Conservation (phyloP, 2,113 vertebrate genomes). For the Corydoras maculifer region DNA sequence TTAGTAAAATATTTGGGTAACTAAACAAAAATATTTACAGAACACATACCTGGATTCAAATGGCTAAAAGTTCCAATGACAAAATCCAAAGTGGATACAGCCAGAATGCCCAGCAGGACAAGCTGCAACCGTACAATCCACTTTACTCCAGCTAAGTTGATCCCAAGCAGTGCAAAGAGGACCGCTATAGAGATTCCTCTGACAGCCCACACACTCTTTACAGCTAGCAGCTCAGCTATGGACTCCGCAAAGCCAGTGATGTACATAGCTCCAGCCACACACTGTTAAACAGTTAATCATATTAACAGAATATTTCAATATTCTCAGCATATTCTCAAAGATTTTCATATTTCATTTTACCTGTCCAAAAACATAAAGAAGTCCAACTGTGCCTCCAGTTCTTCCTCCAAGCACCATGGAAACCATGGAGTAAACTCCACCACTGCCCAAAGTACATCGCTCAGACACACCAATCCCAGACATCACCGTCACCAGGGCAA, state of each 20-base stretch:
- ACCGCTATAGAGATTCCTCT: slow-evolving; percentile 77
- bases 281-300: slow-evolving; percentile 59
- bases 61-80: slow-evolving; percentile 89
- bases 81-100: slow-evolving; percentile 87
- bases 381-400: slow-evolving; percentile 81
- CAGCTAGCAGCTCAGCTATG: slow-evolving; percentile 74
- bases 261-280: slow-evolving; percentile 95
- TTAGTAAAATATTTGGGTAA: no score
- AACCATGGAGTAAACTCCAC: slow-evolving; percentile 93
- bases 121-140: slow-evolving; percentile 95
- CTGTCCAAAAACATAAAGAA: slow-evolving; percentile 95
- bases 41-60: slow-evolving; percentile 79
- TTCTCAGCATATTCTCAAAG: no score
- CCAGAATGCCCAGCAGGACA: slow-evolving; percentile 82
- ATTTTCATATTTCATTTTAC: slow-evolving; percentile 48
- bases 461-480: slow-evolving; percentile 86
- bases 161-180: slow-evolving; percentile 83
- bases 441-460: slow-evolving; percentile 74
- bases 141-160: slow-evolving; percentile 92
- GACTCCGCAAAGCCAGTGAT: slow-evolving; percentile 94
- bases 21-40: not conserved
- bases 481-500: slow-evolving; percentile 86
- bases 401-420: slow-evolving; percentile 83
- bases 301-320: not conserved
- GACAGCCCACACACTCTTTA: slow-evolving; percentile 82